Percentiles rank a stretch among this genome's conserved stretches.
Conservation (phyloP, 1,140 invertebrate genomes). For the Zaprionus camerounensis region DNA sequence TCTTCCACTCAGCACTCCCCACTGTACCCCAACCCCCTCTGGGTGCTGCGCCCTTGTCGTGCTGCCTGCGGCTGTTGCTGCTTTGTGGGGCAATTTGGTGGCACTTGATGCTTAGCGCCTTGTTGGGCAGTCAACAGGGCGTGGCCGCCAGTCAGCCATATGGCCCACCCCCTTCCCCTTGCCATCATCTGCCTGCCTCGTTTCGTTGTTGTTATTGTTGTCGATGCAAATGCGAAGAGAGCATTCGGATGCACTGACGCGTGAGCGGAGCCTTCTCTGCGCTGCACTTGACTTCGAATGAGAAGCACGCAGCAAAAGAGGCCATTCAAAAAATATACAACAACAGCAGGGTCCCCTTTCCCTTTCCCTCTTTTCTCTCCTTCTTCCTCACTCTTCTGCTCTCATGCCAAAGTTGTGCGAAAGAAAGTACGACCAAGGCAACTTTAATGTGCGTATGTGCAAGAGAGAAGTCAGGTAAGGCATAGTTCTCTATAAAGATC, state of each 20-base stretch:
- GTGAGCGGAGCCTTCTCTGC: slow-evolving; percentile 33
- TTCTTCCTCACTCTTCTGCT: no score
- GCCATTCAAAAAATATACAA: slow-evolving; percentile 20
- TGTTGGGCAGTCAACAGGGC: slow-evolving; percentile 78
- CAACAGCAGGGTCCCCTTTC: neutral
- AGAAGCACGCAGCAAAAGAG: slow-evolving; percentile 47
- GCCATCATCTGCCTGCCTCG: slow-evolving; percentile 11
- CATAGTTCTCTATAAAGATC: no score
- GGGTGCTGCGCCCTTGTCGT: neutral
- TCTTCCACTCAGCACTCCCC: neutral
- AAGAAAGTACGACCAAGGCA: neutral
- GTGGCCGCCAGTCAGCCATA: slow-evolving; percentile 57
- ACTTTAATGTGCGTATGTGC: slow-evolving; percentile 26
- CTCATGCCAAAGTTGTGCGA: slow-evolving; percentile 22
- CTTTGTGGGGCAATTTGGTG: slow-evolving; percentile 52
- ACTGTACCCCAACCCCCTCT: neutral
- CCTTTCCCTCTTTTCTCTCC: neutral
- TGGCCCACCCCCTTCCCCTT: slow-evolving; percentile 40
- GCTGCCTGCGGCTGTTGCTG: neutral
- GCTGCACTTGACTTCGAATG: slow-evolving; percentile 68
- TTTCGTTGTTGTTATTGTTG: slow-evolving; percentile 33
- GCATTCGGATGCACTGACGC: slow-evolving; percentile 72
- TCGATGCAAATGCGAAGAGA: slow-evolving; percentile 57
- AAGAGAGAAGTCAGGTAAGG: neutral
- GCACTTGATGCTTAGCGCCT: slow-evolving; percentile 77